A percentile compares a stretch with the other conserved stretches of the same genome.
Conservation (phyloP, 2,113 vertebrate species). For the Psammodynastes pulverulentus region DNA sequence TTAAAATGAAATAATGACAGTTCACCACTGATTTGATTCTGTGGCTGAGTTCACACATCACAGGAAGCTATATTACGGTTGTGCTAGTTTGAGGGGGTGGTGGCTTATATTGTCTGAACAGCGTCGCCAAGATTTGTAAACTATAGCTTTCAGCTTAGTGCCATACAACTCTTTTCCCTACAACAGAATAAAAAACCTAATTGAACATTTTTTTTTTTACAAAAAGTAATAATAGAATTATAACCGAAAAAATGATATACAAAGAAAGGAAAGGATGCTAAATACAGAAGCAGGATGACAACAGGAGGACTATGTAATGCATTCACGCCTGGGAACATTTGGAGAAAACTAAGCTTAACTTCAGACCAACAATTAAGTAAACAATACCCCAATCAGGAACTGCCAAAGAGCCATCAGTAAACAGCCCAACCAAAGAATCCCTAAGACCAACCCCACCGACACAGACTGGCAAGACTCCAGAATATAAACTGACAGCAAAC, state of each 20-base stretch:
- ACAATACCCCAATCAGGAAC: no score
- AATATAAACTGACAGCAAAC: no score
- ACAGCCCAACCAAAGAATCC: no score
- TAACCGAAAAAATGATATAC: not conserved
- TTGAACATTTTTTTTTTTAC: no score
- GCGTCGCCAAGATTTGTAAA: not conserved
- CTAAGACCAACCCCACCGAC: no score
- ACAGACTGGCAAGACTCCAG: no score
- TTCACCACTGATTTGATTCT: not conserved
- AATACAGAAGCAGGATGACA: accelerated
- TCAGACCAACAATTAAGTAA: no score
- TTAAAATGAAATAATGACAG: not conserved
- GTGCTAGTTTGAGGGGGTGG: not conserved
- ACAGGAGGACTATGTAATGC: not conserved
- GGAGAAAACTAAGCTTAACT: not conserved
- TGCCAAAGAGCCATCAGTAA: no score
- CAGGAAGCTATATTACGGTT: not conserved
- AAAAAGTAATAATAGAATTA: not conserved
- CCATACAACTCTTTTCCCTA: not conserved
- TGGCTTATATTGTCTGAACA: not conserved
- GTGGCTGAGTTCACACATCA: not conserved
- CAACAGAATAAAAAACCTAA: not conserved
- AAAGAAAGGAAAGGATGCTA: accelerated
- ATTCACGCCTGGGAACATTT: not conserved
- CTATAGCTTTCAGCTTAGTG: not conserved